phyloP scores from a whole-genome alignment of 2,888 invertebrate genomes.

The Craniophora ligustri region DNA sequence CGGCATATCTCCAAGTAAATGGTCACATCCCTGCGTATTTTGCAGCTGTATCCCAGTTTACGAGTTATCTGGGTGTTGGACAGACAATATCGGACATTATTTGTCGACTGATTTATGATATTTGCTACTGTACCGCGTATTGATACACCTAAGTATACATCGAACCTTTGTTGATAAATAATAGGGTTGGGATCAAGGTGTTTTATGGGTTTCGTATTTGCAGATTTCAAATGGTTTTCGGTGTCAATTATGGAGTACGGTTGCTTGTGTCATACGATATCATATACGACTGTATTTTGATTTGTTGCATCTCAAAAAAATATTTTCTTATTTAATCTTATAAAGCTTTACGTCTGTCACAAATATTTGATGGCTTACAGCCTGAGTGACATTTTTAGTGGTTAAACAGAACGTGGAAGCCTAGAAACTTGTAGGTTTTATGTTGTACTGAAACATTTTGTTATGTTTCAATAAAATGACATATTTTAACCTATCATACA shows the following conservation, averaged over 20 bases:
- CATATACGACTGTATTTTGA: neutral
- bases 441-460: no score
- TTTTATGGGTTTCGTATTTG: slow-evolving; percentile 44
- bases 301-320: neutral
- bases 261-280: slow-evolving; percentile 4
- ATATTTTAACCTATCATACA: no score
- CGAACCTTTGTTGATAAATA: slow-evolving; percentile 43
- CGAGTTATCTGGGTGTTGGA: slow-evolving; percentile 59
- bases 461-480: no score
- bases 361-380: no score
- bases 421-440: no score
- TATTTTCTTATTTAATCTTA: no score
- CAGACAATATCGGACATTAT: slow-evolving; percentile 61
- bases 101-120: slow-evolving; percentile 65
- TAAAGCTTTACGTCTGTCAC: neutral
- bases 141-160: slow-evolving; percentile 51
- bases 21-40: slow-evolving; percentile 48
- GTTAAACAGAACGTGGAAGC: no score
- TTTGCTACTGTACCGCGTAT: slow-evolving; percentile 43
- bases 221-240: slow-evolving; percentile 16
- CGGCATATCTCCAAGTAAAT: slow-evolving; percentile 34
- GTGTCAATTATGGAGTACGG: slow-evolving; percentile 16
- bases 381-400: no score
- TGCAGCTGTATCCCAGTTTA: slow-evolving; percentile 56
- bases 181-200: slow-evolving; percentile 34